A percentile compares a stretch with the other conserved stretches of the same genome.
These are phyloP conservation scores for Leptura quadrifasciata DNA, from an alignment of 2,888 invertebrate genomes.

Conservation along the genomic window DNA sequence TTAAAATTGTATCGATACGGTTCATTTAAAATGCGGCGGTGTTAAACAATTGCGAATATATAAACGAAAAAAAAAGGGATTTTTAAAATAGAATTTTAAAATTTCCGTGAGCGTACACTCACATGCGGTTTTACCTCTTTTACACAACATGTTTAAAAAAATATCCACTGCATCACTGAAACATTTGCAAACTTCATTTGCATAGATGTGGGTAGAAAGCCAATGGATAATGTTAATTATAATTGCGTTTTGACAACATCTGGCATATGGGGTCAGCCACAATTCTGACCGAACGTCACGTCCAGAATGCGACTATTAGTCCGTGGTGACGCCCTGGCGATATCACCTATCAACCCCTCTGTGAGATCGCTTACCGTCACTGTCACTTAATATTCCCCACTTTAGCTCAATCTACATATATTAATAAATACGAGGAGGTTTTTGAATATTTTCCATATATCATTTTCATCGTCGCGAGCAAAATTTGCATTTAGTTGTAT, in stretches of 20 bases:
- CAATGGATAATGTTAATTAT: constrained; percentile 55
- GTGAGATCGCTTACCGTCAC: constrained; percentile 53
- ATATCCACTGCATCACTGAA: constrained; percentile 12
- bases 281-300: constrained; percentile 56
- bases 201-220: constrained; percentile 46
- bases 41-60: not conserved
- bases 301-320: constrained; percentile 47
- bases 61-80: not conserved
- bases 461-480: constrained; percentile 27
- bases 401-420: constrained; percentile 58
- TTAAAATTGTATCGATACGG: not conserved
- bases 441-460: constrained; percentile 52
- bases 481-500: constrained; percentile 35
- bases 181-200: constrained; percentile 46
- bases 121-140: not conserved
- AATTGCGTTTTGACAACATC: constrained; percentile 61
- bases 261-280: constrained; percentile 57
- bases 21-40: not conserved
- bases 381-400: constrained; percentile 62
- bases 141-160: not conserved
- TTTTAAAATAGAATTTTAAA: not conserved
- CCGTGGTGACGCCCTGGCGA: constrained; percentile 45
- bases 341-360: constrained; percentile 56
- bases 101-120: not conserved
- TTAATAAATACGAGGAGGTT: constrained; percentile 56